Evolutionary conservation across 2,888 invertebrate genomes (phyloP).

Genomic region (Synergus laeviventris): DNA sequence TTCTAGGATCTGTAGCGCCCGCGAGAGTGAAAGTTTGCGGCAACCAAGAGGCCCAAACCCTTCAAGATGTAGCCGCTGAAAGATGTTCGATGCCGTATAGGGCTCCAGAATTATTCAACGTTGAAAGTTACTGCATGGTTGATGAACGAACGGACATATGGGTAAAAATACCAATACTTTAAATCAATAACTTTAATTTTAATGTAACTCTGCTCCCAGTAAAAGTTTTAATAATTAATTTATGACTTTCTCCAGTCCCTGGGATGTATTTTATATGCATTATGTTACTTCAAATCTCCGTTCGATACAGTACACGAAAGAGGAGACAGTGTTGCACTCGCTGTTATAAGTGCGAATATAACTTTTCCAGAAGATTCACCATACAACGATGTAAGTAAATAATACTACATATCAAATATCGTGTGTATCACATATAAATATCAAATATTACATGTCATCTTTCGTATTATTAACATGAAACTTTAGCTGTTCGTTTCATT

Average conservation of each 20-base stretch:
- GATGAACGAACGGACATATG: slow-evolving; percentile 93
- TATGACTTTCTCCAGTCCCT: slow-evolving; percentile 81
- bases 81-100: slow-evolving; percentile 92
- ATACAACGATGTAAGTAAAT: slow-evolving; percentile 78
- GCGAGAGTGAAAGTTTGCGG: slow-evolving; percentile 83
- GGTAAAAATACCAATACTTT: slow-evolving; percentile 77
- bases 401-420: slow-evolving; percentile 13
- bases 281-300: slow-evolving; percentile 91
- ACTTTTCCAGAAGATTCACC: slow-evolving; percentile 84
- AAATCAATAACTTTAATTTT: neutral
- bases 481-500: no score
- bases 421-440: no score
- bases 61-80: slow-evolving; percentile 90
- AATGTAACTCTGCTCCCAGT: no score
- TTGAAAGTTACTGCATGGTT: slow-evolving; percentile 87
- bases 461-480: no score
- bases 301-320: slow-evolving; percentile 90
- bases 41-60: slow-evolving; percentile 82
- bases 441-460: no score
- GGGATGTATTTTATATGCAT: slow-evolving; percentile 90
- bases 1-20: slow-evolving; percentile 81
- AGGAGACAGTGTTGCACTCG: slow-evolving; percentile 91
- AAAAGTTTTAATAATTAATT: neutral
- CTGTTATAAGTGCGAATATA: slow-evolving; percentile 86
- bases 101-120: slow-evolving; percentile 92